Percentiles rank a stretch among this genome's conserved stretches.
These are phyloP conservation scores for Zosterops japonicus DNA, from an alignment of 2,113 vertebrate genomes.

Conservation along the genomic window DNA sequence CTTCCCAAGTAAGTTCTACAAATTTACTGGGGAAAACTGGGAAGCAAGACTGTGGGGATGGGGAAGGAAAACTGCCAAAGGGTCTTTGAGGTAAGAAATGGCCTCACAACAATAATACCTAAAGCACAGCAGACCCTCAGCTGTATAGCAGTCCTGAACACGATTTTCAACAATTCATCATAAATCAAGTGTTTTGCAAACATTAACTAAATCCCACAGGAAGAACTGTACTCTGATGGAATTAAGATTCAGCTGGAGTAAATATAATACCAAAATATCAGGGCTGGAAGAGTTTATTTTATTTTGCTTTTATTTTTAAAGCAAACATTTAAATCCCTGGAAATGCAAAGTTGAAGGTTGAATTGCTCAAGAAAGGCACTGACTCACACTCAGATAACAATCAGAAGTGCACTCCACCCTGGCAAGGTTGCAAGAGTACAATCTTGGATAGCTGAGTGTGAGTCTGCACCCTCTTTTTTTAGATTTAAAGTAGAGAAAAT, in stretches of 20 bases:
- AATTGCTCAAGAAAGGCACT: slow-evolving; percentile 15
- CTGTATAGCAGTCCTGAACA: not conserved
- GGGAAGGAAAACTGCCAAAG: not conserved
- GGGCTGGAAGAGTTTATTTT: slow-evolving; percentile 37
- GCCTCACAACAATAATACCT: not conserved
- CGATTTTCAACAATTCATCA: not conserved
- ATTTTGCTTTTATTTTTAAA: slow-evolving; percentile 60
- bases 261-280: slow-evolving; percentile 43
- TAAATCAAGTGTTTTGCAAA: slow-evolving; percentile 50
- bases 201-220: slow-evolving; percentile 39
- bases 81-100: slow-evolving; percentile 29
- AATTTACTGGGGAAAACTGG: not conserved
- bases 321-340: not conserved
- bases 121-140: not conserved
- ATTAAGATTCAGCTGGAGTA: slow-evolving; percentile 36
- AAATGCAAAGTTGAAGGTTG: slow-evolving; percentile 34
- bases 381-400: slow-evolving; percentile 4
- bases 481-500: not conserved
- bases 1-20: not conserved
- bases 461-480: not conserved
- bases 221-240: slow-evolving; percentile 4
- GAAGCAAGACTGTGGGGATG: not conserved
- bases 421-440: not conserved
- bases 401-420: not conserved
- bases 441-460: too few species aligned